These are phyloP conservation scores for Propithecus perrieri DNA, from an alignment of 2,797 vertebrate genomes.

Conservation along the genomic window DNA sequence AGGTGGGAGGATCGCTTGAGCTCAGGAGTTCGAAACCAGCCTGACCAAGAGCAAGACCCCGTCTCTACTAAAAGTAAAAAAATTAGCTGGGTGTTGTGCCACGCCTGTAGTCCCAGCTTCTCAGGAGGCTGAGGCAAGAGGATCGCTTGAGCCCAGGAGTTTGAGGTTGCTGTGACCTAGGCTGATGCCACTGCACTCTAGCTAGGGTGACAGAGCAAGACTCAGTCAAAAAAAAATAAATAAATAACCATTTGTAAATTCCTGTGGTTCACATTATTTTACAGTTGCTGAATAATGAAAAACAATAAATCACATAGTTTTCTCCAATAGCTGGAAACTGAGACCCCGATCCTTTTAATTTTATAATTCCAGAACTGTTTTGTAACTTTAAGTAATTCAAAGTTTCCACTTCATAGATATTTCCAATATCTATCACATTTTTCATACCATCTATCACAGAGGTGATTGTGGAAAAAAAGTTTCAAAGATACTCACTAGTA, in stretches of 20 bases:
- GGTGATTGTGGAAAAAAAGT: not conserved
- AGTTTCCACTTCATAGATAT: not conserved
- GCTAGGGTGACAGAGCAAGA: too few species aligned
- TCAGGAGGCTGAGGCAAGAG: too few species aligned
- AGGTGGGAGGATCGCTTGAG: too few species aligned
- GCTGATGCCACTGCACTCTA: too few species aligned
- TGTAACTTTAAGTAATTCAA: not conserved
- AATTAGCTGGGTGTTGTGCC: too few species aligned
- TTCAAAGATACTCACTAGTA: not conserved
- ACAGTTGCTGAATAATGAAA: slow-evolving; percentile 19
- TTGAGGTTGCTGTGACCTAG: too few species aligned
- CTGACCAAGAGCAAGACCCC: too few species aligned
- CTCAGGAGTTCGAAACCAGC: too few species aligned
- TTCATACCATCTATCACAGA: not conserved
- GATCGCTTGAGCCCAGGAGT: too few species aligned
- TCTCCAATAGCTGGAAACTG: not conserved
- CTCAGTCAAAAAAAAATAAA: too few species aligned
- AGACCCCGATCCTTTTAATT: not conserved
- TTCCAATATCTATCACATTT: not conserved
- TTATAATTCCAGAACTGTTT: not conserved
- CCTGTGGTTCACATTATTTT: not conserved
- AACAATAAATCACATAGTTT: not conserved
- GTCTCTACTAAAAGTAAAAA: too few species aligned
- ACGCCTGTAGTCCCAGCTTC: too few species aligned
- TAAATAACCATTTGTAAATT: not conserved